Evolutionary conservation across 2,113 vertebrate genomes (phyloP).

Genomic region (Calyptomena viridis): DNA sequence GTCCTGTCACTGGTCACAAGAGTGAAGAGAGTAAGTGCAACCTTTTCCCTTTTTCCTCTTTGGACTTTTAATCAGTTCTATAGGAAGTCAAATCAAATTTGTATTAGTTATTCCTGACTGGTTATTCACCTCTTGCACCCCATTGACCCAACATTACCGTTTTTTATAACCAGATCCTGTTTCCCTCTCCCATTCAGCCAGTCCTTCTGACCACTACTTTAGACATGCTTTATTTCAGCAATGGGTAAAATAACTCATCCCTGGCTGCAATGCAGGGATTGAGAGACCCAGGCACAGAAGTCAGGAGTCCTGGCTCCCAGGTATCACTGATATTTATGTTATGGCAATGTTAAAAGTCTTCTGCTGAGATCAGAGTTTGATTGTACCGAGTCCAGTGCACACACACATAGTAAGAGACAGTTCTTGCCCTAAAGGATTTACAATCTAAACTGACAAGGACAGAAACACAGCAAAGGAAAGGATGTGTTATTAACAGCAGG

Average conservation of each 20-base stretch:
- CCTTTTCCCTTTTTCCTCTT: background rate
- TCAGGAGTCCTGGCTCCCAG: background rate
- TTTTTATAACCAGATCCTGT: background rate
- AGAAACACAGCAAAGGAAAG: conserved; percentile 27
- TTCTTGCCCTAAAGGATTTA: conserved; percentile 39
- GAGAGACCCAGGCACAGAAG: background rate
- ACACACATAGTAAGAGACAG: background rate
- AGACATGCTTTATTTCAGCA: background rate
- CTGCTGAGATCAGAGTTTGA: conserved; percentile 33
- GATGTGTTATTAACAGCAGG: conserved; percentile 52
- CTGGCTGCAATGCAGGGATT: background rate
- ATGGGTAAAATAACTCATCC: background rate
- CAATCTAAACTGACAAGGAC: conserved; percentile 49
- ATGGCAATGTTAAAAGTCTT: background rate
- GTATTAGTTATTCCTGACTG: background rate
- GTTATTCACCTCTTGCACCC: background rate
- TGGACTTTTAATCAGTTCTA: background rate
- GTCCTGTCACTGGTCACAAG: background rate
- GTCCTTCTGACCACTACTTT: background rate
- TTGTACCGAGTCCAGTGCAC: background rate
- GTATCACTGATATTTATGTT: background rate
- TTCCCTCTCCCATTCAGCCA: background rate
- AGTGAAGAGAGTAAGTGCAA: background rate
- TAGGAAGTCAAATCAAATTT: background rate
- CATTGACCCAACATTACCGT: background rate